Base-by-base conservation (phyloP, 2,113 vertebrate species). In the Lophius piscatorius region DNA sequence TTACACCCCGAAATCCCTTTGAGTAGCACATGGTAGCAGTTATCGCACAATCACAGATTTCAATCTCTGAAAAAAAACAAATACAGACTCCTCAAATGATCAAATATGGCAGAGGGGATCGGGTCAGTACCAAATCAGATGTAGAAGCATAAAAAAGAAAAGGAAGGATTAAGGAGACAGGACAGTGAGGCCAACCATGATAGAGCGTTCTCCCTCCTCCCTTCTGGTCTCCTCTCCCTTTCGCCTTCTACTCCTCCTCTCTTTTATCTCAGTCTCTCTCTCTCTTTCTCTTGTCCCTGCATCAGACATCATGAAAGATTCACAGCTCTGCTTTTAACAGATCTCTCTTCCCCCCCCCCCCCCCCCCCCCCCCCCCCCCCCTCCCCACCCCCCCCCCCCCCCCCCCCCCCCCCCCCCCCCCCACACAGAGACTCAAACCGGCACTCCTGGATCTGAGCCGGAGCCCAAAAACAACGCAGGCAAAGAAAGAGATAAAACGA, bases 241-340 rank as follows among this genome's bases (percentile, higher is more conserved):
- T 52, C 60, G 35, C 20, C 34, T 35, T 28, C 35, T 29, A 8
- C 7, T 38, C 52, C 39, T 50, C 41, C 39, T 71, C 66, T 44
- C 62, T 48, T 70, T 48, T 7, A 24, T 78, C 51, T 64, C 48
- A 24, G 4, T 39, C 41, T 38, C 18, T 63, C 52, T 72, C 18
- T 63, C 52, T 72, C 60, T 45, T 29, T 60, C 65, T 77, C 57
- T 47, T 81, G 68, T 75, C 33, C n/a, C 70, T 65, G 74, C 59
- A 74, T 81, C 80, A 86, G 78, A 86, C 80, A 80, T 88, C 84
- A 87, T 87, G 67, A 88, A 87, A 88, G 81, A 88, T 88, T 88
- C 81, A 87, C 84, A 63, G 70, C 70, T 62, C 63, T 71, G 74
- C 82, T 87, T 84, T 82, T 82, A 85, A 73, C 66, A 75, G 35